Conservation (phyloP, 1,140 invertebrate genomes). For the Cotesia vestalis region DNA sequence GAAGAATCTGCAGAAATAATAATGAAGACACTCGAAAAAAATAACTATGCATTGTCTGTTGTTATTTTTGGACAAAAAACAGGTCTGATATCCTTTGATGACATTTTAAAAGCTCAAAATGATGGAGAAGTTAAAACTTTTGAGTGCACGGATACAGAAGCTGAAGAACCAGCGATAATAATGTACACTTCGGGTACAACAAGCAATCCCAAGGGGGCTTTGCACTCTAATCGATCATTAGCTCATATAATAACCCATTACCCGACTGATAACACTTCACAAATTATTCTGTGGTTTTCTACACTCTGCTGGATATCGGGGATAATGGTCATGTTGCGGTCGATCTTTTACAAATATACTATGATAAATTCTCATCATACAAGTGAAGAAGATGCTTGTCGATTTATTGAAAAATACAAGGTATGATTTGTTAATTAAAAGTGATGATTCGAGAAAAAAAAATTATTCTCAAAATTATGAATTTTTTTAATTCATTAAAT, state of each 20-base stretch:
- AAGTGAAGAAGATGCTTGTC: slow-evolving; percentile 39
- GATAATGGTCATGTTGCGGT: slow-evolving; percentile 15
- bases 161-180: slow-evolving; percentile 44
- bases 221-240: slow-evolving; percentile 34
- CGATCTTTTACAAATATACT: neutral
- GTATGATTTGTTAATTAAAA: slow-evolving; percentile 29
- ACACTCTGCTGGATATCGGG: slow-evolving; percentile 41
- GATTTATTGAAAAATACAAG: slow-evolving; percentile 45
- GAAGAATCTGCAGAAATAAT: slow-evolving; percentile 37
- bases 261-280: neutral
- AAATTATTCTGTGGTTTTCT: neutral
- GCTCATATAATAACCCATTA: neutral
- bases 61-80: slow-evolving; percentile 47
- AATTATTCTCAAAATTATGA: no score
- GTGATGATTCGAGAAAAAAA: no score
- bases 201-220: slow-evolving; percentile 45
- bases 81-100: slow-evolving; percentile 31
- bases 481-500: no score
- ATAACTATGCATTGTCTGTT: slow-evolving; percentile 39
- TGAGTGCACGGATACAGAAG: slow-evolving; percentile 21
- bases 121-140: slow-evolving; percentile 32
- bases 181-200: slow-evolving; percentile 50
- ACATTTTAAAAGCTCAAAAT: slow-evolving; percentile 33
- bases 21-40: slow-evolving; percentile 36
- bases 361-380: slow-evolving; percentile 37